A percentile compares a stretch with the other conserved stretches of the same genome.
These are phyloP conservation scores for Hypotaenidia philippensis DNA, from an alignment of 2,797 vertebrate genomes.

Conservation along the genomic window DNA sequence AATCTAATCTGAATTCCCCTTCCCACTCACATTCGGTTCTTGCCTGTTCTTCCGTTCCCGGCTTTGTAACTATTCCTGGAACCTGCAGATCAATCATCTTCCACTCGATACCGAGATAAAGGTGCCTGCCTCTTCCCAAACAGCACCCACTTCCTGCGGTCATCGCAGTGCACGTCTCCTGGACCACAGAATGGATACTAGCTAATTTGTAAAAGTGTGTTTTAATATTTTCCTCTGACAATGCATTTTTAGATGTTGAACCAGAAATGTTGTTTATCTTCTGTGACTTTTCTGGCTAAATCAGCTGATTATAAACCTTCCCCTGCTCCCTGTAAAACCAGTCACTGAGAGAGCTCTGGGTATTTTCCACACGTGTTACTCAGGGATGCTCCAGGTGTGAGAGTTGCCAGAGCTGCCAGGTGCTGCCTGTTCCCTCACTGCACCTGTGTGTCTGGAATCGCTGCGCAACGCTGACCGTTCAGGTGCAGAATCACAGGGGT, in stretches of 20 bases:
- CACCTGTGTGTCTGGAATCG: neutral
- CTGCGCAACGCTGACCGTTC: neutral
- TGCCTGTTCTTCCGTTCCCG: conserved; percentile 49
- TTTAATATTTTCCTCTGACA: too few relatives aligned
- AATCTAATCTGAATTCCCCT: conserved; percentile 70
- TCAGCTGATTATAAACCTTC: neutral
- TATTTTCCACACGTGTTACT: neutral
- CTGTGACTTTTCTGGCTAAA: neutral
- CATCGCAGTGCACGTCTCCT: neutral
- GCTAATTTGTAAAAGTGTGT: neutral
- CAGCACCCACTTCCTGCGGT: neutral
- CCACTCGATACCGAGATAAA: conserved; percentile 14
- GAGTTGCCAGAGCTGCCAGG: neutral
- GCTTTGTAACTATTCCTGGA: conserved; percentile 57
- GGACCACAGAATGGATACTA: accelerated
- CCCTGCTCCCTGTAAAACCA: accelerated
- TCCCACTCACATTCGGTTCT: conserved; percentile 34
- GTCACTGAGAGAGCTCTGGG: neutral
- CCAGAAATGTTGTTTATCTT: accelerated
- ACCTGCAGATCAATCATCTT: conserved; percentile 49
- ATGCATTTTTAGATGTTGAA: neutral
- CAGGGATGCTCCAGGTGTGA: neutral
- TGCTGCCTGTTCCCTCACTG: neutral
- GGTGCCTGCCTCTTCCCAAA: neutral
- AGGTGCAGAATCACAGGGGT: too few relatives aligned